Percentiles rank a stretch among this genome's conserved stretches.
phyloP scores from a whole-genome alignment of 1,140 invertebrate genomes.

The Eulimnadia texana region DNA sequence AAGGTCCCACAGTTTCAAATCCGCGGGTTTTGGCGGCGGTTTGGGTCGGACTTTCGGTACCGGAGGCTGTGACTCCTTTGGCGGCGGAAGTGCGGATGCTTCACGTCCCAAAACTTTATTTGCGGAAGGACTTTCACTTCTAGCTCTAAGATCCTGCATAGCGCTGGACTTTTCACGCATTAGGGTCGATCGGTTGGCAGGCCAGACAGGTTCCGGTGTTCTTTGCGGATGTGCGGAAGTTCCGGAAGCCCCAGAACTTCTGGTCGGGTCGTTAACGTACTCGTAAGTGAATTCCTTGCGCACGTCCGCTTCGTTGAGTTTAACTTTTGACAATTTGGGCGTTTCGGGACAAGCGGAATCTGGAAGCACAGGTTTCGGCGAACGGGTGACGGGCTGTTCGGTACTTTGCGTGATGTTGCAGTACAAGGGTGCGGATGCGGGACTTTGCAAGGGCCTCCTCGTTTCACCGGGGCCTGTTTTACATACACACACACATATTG shows the following conservation, averaged over 20 bases:
- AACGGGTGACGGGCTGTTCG: neutral
- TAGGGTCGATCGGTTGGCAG: neutral
- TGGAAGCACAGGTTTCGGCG: neutral
- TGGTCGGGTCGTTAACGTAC: conserved; percentile 2
- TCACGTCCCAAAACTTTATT: neutral
- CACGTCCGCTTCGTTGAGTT: conserved; percentile 13
- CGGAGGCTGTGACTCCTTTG: neutral
- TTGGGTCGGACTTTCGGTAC: conserved; percentile 4
- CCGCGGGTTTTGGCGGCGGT: conserved; percentile 5
- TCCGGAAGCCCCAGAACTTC: neutral
- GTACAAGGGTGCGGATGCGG: neutral
- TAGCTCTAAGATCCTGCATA: conserved; percentile 9
- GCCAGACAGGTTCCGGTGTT: neutral
- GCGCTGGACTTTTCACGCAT: conserved; percentile 11
- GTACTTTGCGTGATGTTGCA: neutral
- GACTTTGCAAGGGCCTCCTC: neutral
- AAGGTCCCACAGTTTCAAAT: too few species aligned
- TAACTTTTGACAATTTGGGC: conserved; percentile 13
- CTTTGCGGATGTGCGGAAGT: too few species aligned
- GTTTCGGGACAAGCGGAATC: conserved; percentile 7
- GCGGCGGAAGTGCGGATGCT: neutral
- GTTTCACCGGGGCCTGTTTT: neutral
- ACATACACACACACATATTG: neutral
- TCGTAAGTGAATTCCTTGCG: conserved; percentile 15
- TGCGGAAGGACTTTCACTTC: conserved; percentile 6